Evolutionary conservation across 2,888 invertebrate genomes (phyloP), one percentile per base, ranked within the genome.

Genomic region (Phaonia tiefii): DNA sequence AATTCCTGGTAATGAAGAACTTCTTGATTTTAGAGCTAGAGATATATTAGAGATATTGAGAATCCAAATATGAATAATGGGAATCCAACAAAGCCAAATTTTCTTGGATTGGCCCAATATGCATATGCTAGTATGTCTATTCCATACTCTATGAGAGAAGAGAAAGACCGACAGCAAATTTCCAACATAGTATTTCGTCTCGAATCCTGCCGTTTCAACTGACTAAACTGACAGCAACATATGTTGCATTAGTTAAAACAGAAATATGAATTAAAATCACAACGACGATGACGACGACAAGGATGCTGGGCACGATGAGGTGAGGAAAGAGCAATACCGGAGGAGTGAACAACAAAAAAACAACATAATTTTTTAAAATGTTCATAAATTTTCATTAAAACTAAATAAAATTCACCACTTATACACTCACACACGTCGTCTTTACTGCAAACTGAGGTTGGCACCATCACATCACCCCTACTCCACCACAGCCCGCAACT

Each of bases 301-400:
- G n/a, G n/a, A n/a, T n/a, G n/a, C n/a, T n/a, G n/a, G n/a, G n/a
- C n/a, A n/a, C n/a, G n/a, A n/a, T n/a, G n/a, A n/a, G n/a, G n/a
- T n/a, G n/a, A n/a, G n/a, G n/a, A n/a, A n/a, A n/a, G 20, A 58
- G 3, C 15, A 25, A 15, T 17, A 4, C 11, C 25, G 25, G n/a
- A n/a, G n/a, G n/a, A 44, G 10, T 44, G 44, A 31, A 20, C 42
- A n/a, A 58, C 54, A 7, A 65, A 58, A 67, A 44, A 17, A 15
- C 44, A 44, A 49, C 78, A 77, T 75, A 75, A 78, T 81, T 81
- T 81, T 81, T 81, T 78, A 69, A 81, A 81, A 81, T 75, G 81
- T 81, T 81, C 81, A 81, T 81, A 84, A 83, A 80, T 79, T 81
- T 81, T 79, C 80, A 78, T 81, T 75, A 73, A 79, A 80, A 83